These are phyloP conservation scores for Xylota segnis DNA, from an alignment of 2,888 invertebrate genomes.

Conservation along the genomic window DNA sequence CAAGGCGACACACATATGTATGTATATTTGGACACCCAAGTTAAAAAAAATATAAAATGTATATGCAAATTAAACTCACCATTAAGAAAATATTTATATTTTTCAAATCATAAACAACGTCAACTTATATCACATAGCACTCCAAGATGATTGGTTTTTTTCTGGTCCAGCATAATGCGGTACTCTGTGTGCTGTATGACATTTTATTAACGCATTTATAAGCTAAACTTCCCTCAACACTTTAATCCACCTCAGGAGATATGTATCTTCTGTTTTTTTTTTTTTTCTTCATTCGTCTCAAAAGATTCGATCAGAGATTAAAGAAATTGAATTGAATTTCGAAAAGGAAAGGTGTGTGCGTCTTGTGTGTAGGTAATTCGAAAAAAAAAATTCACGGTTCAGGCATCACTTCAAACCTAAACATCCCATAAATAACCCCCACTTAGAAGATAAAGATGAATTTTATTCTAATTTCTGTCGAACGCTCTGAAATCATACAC, in stretches of 20 bases:
- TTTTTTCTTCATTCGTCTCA: not conserved
- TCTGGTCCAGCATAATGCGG: not conserved
- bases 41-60: not conserved
- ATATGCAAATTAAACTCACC: slow-evolving; percentile 3
- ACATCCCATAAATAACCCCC: slow-evolving; percentile 71
- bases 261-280: not conserved
- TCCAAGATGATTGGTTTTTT: slow-evolving; percentile 9
- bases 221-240: slow-evolving; percentile 8
- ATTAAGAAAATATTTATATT: slow-evolving; percentile 16
- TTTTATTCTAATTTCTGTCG: slow-evolving; percentile 66
- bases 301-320: slow-evolving; percentile 56
- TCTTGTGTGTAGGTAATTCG: slow-evolving; percentile 1
- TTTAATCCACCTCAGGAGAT: slow-evolving; percentile 18
- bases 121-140: slow-evolving; percentile 20
- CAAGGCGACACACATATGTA: not conserved
- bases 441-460: slow-evolving; percentile 72
- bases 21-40: not conserved
- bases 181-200: slow-evolving; percentile 5
- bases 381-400: slow-evolving; percentile 15
- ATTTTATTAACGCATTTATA: slow-evolving; percentile 22
- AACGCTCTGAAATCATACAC: slow-evolving; percentile 11
- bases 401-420: slow-evolving; percentile 57
- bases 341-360: slow-evolving; percentile 42
- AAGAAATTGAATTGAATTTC: slow-evolving; percentile 54
- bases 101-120: slow-evolving; percentile 25